Conservation (phyloP, 2,888 invertebrate species). For the Tetragonisca angustula region DNA sequence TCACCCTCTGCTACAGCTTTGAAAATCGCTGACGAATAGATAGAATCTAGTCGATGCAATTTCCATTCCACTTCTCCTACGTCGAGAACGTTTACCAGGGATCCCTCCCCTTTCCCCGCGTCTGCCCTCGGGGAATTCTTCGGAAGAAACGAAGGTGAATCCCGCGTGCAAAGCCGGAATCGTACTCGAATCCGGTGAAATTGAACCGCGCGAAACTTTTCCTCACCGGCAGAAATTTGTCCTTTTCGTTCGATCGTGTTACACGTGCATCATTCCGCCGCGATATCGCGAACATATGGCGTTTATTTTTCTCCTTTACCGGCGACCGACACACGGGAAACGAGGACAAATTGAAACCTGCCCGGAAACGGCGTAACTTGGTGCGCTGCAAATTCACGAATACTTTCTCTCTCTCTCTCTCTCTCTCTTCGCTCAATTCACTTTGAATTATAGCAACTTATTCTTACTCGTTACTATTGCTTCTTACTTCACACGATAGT, state of each 20-base stretch:
- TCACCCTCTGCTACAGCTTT: neutral
- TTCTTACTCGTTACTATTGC: too few relatives aligned
- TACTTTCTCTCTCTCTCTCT: neutral
- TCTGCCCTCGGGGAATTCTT: neutral
- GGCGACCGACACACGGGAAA: constrained; percentile 7
- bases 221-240: neutral
- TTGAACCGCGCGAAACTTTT: neutral
- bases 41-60: neutral
- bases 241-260: neutral
- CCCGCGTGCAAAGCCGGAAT: neutral
- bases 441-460: too few relatives aligned
- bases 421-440: too few relatives aligned
- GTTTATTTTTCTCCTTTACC: constrained; percentile 10
- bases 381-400: neutral
- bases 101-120: too few relatives aligned
- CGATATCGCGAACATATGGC: constrained; percentile 16
- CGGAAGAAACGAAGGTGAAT: neutral
- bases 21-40: neutral
- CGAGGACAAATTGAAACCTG: constrained; percentile 6
- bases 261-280: neutral
- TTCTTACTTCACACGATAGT: too few relatives aligned
- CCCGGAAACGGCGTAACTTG: neutral
- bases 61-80: neutral
- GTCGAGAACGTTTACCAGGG: neutral
- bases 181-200: neutral